Base-by-base conservation (phyloP, 2,113 vertebrate species). In the Oriolus oriolus region DNA sequence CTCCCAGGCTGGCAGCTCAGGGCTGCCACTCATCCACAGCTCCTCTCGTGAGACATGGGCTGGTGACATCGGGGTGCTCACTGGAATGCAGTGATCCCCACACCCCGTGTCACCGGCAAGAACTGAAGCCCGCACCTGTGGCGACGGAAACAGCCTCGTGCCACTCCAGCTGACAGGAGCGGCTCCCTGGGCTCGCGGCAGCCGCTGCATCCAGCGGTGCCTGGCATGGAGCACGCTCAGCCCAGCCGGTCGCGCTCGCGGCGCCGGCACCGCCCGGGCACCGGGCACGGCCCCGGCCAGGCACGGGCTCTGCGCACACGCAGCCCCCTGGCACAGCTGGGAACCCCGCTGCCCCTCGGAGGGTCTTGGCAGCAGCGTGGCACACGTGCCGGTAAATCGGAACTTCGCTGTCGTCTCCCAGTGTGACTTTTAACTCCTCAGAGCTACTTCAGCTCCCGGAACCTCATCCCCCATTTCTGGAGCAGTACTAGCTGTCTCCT, bases 91-190 rank as follows among this genome's bases (percentile, higher is more conserved):
- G 27, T 4, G 3, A 65, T 26, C 22, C 60, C 68, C 13, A 11
- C 37, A 22, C 45, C 45, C 10, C 0, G 1, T 10, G 13, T 2
- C 14, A 1, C 0, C 1, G 47, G 42, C 53, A 33, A 28, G 78
- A 59, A 69, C 1, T 11, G 10, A 82, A 63, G 26, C 53, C 74
- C 4, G 2, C 63, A 16, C 28, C 65, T 47, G 41, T 5, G 21
- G 54, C 0, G 30, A 49, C 13, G 39, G 60, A 16, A 73, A 10
- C 39, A 33, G 52, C 91, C 91, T 39, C 2, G 7, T 33, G 88
- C 65, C 69, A 4, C 42, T 2, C 2, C n/a, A 15, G 68, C 50
- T 19, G 65, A 26, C 21, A 6, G 21, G 35, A 71, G 27, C 0
- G 8, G 1, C 2, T 78, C 86, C 44, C 50, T 2, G 61, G 13